Evolutionary conservation across 2,888 invertebrate genomes (phyloP).

Genomic region (Ligdia adustata): DNA sequence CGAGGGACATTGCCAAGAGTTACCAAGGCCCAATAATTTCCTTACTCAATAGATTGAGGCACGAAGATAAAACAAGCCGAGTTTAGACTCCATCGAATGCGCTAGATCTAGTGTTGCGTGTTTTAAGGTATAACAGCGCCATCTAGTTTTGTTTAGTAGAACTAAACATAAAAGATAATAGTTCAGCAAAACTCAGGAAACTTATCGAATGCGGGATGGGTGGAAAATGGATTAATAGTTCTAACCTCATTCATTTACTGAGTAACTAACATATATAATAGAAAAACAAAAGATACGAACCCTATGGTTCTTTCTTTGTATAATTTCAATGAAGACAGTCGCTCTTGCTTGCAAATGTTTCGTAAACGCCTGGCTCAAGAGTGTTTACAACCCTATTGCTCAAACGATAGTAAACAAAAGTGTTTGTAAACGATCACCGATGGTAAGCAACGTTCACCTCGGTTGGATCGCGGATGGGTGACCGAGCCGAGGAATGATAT

Average conservation of each 20-base stretch:
- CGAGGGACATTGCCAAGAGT: conserved; percentile 91
- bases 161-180: conserved; percentile 1
- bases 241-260: too few species aligned
- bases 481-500: too few species aligned
- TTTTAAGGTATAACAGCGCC: conserved; percentile 46
- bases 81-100: neutral
- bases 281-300: conserved; percentile 86
- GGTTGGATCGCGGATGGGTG: too few species aligned
- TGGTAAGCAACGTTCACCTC: too few species aligned
- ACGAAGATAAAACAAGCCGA: conserved; percentile 60
- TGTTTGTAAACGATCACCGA: too few species aligned
- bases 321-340: conserved; percentile 97
- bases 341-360: conserved; percentile 98
- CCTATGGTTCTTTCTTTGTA: conserved; percentile 96
- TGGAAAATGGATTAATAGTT: too few species aligned
- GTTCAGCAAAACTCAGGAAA: too few species aligned
- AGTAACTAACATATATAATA: neutral
- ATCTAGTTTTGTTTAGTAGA: conserved; percentile 42
- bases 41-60: conserved; percentile 99
- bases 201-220: too few species aligned
- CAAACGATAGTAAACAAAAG: too few species aligned
- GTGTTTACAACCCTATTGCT: too few species aligned
- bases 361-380: conserved; percentile 98
- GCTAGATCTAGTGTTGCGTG: conserved; percentile 44
- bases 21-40: conserved; percentile 98